These are phyloP conservation scores for Hydroisotoma schaefferi DNA, from an alignment of 2,888 invertebrate genomes.

Conservation along the genomic window DNA sequence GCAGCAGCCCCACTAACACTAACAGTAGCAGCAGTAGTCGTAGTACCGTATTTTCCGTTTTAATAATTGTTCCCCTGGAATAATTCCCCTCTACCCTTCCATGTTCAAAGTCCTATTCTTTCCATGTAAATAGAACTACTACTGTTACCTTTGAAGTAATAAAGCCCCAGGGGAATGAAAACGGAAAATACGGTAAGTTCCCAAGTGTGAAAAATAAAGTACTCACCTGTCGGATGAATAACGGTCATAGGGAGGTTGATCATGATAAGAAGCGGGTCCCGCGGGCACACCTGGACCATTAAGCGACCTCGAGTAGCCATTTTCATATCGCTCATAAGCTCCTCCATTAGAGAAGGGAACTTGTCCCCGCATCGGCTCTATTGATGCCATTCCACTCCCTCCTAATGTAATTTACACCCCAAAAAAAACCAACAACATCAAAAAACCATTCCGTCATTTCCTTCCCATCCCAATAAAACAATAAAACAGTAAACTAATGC, in stretches of 20 bases:
- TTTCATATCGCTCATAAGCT: slow-evolving; percentile 49
- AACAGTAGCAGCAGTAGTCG: no score
- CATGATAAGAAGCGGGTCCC: slow-evolving; percentile 43
- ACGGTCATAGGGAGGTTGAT: slow-evolving; percentile 47
- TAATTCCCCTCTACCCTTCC: not conserved
- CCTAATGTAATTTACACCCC: no score
- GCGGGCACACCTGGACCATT: slow-evolving; percentile 50
- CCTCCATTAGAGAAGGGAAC: slow-evolving; percentile 44
- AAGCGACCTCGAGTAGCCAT: slow-evolving; percentile 51
- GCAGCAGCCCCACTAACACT: no score
- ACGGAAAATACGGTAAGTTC: no score
- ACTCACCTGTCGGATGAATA: slow-evolving; percentile 48
- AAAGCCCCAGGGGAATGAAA: no score
- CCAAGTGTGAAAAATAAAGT: not conserved
- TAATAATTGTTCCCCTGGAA: not conserved
- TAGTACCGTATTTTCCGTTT: not conserved
- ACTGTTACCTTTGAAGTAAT: no score
- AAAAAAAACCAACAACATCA: no score
- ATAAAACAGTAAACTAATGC: no score
- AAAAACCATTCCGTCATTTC: no score
- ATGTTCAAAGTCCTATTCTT: no score
- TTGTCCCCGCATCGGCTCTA: slow-evolving; percentile 42
- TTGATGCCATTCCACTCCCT: slow-evolving; percentile 42
- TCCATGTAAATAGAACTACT: no score
- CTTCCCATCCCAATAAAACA: no score